A percentile compares a stretch with the other conserved stretches of the same genome.
Conservation (phyloP, 2,888 invertebrate genomes). For the Tiphia femorata region DNA sequence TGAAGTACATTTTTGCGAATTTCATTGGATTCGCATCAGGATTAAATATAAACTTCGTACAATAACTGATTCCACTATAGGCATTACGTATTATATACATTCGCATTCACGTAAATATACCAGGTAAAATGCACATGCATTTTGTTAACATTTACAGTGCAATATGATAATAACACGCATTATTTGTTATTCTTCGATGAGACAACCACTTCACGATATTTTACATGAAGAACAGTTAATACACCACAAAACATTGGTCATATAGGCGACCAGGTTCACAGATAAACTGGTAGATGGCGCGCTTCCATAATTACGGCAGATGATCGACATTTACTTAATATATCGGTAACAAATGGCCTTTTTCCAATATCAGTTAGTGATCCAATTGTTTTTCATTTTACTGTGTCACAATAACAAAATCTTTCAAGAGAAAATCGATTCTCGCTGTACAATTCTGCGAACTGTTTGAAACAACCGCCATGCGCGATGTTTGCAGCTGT, state of each 20-base stretch:
- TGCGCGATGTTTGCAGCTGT: too few species aligned
- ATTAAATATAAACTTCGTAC: background rate
- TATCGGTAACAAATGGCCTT: too few species aligned
- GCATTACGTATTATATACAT: background rate
- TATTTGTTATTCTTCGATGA: constrained; percentile 48
- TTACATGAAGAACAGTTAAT: background rate
- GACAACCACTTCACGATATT: constrained; percentile 2
- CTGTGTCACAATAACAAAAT: too few species aligned
- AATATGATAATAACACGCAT: constrained; percentile 54
- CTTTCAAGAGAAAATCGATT: too few species aligned
- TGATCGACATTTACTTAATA: too few species aligned
- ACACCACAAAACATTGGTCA: background rate
- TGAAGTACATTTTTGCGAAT: background rate
- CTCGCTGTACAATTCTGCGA: too few species aligned
- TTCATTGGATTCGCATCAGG: background rate
- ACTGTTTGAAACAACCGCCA: too few species aligned
- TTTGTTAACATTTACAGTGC: constrained; percentile 40
- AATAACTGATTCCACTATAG: background rate
- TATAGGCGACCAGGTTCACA: background rate
- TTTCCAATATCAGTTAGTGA: too few species aligned
- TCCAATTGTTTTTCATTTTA: too few species aligned
- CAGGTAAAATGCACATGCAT: constrained; percentile 21
- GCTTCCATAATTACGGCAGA: too few species aligned
- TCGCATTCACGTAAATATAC: constrained; percentile 27
- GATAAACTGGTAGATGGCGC: background rate